These are phyloP conservation scores for Onychostoma macrolepis DNA, from an alignment of 2,113 vertebrate species.

Conservation along the genomic window DNA sequence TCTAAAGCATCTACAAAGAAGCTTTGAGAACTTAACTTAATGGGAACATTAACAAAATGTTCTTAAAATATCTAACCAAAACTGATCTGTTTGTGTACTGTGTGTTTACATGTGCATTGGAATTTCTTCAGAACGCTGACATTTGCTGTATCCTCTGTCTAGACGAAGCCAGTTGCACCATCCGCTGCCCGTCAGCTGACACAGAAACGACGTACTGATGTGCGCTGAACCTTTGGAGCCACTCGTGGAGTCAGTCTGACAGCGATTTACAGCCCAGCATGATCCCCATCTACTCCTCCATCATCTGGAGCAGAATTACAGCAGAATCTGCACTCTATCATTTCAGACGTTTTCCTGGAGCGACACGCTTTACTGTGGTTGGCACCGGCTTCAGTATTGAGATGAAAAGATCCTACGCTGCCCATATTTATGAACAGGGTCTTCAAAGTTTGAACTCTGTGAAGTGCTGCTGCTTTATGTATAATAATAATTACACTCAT, in stretches of 20 bases:
- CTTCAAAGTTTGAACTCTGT: background rate
- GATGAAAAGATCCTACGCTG: slow-evolving; percentile 5
- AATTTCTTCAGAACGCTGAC: background rate
- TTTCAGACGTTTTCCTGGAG: slow-evolving; percentile 46
- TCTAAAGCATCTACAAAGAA: too few relatives aligned
- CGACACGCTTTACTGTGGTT: background rate
- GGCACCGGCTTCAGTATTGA: background rate
- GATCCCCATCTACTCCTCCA: slow-evolving; percentile 22
- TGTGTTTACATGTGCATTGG: background rate
- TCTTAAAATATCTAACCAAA: background rate
- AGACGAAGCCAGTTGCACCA: background rate
- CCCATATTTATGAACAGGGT: background rate
- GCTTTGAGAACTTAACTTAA: too few relatives aligned
- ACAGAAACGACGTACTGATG: background rate
- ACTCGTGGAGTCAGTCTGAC: background rate
- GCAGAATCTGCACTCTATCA: slow-evolving; percentile 48
- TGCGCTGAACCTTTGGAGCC: background rate
- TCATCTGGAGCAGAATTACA: slow-evolving; percentile 27
- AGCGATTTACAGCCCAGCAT: slow-evolving; percentile 38
- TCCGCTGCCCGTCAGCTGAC: background rate
- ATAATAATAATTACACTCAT: background rate
- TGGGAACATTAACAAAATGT: background rate
- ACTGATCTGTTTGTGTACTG: background rate
- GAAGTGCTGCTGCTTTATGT: slow-evolving; percentile 6
- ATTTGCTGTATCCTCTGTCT: slow-evolving; percentile 52